Conservation (phyloP, 2,888 invertebrate species). For the Tetragnatha montana region DNA sequence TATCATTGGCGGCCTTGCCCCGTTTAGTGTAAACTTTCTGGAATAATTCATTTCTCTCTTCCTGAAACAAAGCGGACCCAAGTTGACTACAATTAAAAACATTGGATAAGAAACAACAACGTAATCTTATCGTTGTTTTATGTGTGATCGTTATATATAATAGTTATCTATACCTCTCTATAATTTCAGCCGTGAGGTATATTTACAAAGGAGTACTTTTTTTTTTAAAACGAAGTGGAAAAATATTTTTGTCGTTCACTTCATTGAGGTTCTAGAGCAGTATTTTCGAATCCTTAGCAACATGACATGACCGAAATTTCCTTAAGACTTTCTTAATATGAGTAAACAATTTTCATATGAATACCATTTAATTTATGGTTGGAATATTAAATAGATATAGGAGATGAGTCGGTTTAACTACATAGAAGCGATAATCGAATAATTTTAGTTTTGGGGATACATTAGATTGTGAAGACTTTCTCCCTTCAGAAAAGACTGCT, state of each 20-base stretch:
- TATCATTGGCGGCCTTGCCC: no score
- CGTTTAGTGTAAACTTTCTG: no score
- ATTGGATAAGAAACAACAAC: not conserved
- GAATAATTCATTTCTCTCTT: not conserved
- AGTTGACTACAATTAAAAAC: not conserved
- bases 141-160: not conserved
- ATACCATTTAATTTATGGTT: not conserved
- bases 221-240: not conserved
- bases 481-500: conserved; percentile 27
- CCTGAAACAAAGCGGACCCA: not conserved
- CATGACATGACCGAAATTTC: not conserved
- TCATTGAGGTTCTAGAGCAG: conserved; percentile 1
- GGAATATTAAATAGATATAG: not conserved
- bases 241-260: not conserved
- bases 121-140: not conserved
- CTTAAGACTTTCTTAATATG: not conserved
- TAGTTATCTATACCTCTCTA: not conserved
- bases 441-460: no score
- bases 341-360: not conserved
- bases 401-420: no score
- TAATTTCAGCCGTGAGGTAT: not conserved
- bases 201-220: not conserved
- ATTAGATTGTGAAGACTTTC: not conserved
- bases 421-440: no score
- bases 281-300: conserved; percentile 1